Evolutionary conservation across 2,888 invertebrate genomes (phyloP), one percentile per base, ranked within the genome.

Genomic region (Drosophila tripunctata): DNA sequence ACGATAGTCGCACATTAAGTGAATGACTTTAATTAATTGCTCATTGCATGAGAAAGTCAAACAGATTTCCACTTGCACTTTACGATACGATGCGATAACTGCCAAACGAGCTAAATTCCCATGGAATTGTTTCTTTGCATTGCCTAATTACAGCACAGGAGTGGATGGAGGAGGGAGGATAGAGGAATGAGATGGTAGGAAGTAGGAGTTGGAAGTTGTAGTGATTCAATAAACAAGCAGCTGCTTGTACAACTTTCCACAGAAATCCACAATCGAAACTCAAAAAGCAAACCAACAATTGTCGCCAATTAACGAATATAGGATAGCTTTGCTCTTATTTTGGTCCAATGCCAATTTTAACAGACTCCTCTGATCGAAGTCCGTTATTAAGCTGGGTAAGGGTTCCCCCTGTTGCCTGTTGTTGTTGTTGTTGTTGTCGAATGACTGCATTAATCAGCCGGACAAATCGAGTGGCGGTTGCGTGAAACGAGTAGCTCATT

Each of bases 401-500:
- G 27, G 10, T 10, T 27, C 27, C 27, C 24, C 51, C 35, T 33
- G 56, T 48, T 24, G 36, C 8, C 44, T 58, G 40, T 50, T 58
- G n/a, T n/a, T n/a, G n/a, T n/a, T n/a, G n/a, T n/a, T n/a, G n/a
- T 51, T 33, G 12, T 22, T 44, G 55, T 38, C 67, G 67, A 67
- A 74, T 63, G 71, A 60, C 55, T 60, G 62, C 83, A 85, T 82
- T 82, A 82, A 83, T 82, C 81, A 87, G 78, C 14, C 55, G 70
- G 60, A 80, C 80, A 73, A 75, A 81, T 72, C 82, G 65, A 66
- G 64, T 40, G 60, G 69, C 19, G 50, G 67, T 65, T 78, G 86
- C 84, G 84, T 84, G 84, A 78, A 81, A 84, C 83, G 74, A 67
- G 83, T 83, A 81, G 87, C 83, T 69, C 68, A 67, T 67, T 69